Evolutionary conservation across 2,888 invertebrate species (phyloP).

Genomic region (Acheta domesticus): DNA sequence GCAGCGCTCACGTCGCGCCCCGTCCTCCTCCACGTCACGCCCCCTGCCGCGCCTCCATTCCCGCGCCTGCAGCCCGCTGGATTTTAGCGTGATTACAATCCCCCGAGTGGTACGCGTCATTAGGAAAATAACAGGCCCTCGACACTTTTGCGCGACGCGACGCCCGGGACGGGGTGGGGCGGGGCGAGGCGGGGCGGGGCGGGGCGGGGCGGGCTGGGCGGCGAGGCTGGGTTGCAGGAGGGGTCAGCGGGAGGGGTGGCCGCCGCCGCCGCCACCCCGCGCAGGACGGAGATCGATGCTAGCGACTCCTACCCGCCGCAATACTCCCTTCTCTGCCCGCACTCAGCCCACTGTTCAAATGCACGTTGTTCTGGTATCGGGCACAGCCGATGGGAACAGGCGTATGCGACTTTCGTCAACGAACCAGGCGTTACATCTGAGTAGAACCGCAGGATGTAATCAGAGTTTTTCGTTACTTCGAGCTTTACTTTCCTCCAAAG

Average conservation of each 20-base stretch:
- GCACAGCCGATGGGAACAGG: too few species aligned
- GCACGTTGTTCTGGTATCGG: too few species aligned
- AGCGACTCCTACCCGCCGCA: too few species aligned
- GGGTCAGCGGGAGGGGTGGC: not conserved
- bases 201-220: not conserved
- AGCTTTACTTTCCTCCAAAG: too few species aligned
- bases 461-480: too few species aligned
- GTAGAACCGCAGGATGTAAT: too few species aligned
- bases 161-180: not conserved
- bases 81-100: constrained; percentile 18
- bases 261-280: not conserved
- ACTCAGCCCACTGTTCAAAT: too few species aligned
- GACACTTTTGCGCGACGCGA: not conserved
- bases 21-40: not conserved
- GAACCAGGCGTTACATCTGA: too few species aligned
- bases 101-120: constrained; percentile 5
- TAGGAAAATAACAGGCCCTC: constrained; percentile 5
- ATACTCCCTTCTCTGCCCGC: too few species aligned
- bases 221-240: not conserved
- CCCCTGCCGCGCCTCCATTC: not conserved
- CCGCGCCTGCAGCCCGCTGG: not conserved
- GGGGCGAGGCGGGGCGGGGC: not conserved
- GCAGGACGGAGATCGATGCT: not conserved
- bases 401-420: too few species aligned
- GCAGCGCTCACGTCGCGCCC: not conserved